Evolutionary conservation across 2,797 vertebrate species (phyloP).

Genomic region (Tachyglossus aculeatus): DNA sequence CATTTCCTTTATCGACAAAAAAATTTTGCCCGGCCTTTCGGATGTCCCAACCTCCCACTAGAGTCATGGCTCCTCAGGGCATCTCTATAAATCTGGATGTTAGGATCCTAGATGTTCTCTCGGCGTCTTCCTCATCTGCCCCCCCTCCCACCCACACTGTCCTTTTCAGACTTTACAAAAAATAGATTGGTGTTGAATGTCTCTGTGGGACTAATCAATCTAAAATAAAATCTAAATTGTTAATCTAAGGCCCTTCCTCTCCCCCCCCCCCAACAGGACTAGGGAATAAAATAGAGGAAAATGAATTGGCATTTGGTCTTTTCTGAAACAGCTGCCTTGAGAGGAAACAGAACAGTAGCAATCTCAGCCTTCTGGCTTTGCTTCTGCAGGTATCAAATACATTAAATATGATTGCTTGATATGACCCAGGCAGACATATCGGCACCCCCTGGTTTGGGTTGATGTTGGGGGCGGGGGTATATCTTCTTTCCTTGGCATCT

Average conservation of each 20-base stretch:
- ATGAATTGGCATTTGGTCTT: neutral
- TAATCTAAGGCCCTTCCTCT: neutral
- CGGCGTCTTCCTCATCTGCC: fast-evolving
- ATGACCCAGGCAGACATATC: no score
- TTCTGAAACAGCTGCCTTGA: neutral
- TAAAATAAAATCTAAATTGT: neutral
- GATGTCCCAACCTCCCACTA: no score
- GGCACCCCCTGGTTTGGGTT: no score
- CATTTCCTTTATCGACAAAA: no score
- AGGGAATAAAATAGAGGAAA: slow-evolving; percentile 2
- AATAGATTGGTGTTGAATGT: neutral
- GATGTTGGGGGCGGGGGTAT: no score
- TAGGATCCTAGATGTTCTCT: neutral
- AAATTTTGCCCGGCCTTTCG: no score
- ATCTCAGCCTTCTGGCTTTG: fast-evolving
- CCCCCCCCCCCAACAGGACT: neutral
- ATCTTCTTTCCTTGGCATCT: no score
- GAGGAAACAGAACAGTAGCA: neutral
- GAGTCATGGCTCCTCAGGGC: no score
- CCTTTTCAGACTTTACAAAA: neutral
- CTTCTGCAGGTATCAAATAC: no score
- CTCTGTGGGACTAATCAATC: neutral
- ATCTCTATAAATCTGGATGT: fast-evolving
- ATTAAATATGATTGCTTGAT: no score
- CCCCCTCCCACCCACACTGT: neutral